Percentiles rank a stretch among this genome's conserved stretches.
Conservation (phyloP, 1,140 invertebrate species). For the Drosophila mauritiana region DNA sequence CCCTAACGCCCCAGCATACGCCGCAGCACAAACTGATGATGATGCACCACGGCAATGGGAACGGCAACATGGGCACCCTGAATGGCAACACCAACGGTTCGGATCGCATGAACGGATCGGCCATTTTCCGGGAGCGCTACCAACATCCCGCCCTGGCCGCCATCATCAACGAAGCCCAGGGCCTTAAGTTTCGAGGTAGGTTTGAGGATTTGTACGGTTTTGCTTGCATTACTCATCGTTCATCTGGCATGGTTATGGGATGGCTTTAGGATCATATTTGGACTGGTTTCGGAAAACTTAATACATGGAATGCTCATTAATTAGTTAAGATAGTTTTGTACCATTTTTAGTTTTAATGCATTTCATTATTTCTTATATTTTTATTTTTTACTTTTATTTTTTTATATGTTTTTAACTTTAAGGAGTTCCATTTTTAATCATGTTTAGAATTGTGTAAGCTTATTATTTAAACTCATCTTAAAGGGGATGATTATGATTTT, state of each 20-base stretch:
- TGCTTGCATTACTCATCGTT: slow-evolving; percentile 28
- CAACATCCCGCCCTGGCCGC: slow-evolving; percentile 82
- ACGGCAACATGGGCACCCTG: slow-evolving; percentile 59
- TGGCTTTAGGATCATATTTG: slow-evolving; percentile 21
- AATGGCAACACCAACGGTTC: slow-evolving; percentile 65
- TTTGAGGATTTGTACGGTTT: slow-evolving; percentile 20
- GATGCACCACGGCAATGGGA: slow-evolving; percentile 60
- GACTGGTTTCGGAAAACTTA: slow-evolving; percentile 6
- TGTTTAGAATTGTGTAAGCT: no score
- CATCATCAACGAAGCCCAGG: slow-evolving; percentile 82
- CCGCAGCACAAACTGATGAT: slow-evolving; percentile 68
- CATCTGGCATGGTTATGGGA: slow-evolving; percentile 46
- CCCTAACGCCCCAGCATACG: slow-evolving; percentile 76
- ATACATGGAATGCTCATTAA: not conserved
- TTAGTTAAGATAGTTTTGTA: not conserved
- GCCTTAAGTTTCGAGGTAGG: slow-evolving; percentile 81
- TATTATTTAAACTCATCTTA: no score
- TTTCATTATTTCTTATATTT: slow-evolving; percentile 10
- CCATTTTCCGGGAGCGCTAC: slow-evolving; percentile 79
- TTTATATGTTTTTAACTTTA: no score
- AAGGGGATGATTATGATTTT: no score
- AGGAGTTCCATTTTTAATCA: no score
- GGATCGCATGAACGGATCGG: slow-evolving; percentile 65
- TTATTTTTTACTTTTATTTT: slow-evolving; percentile 2
- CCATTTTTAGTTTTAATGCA: slow-evolving; percentile 4